Evolutionary conservation across 2,797 vertebrate species (phyloP), one percentile per base, ranked within the genome.

Genomic region (Phrynocephalus guinanensis): DNA sequence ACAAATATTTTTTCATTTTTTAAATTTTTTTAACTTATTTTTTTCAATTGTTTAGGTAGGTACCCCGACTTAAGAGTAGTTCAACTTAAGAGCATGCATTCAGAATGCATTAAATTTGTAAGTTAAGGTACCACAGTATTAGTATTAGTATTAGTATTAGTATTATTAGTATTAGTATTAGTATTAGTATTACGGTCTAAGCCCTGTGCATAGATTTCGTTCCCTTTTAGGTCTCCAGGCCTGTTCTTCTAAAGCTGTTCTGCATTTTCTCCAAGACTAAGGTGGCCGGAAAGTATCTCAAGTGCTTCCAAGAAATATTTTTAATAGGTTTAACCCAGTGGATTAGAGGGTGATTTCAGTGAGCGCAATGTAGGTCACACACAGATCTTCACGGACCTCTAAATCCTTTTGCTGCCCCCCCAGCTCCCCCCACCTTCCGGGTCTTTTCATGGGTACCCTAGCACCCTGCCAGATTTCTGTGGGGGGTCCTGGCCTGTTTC

Each of bases 321-420:
- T 79, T n/a, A 82, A 82, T 83, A 83, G 82, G 68, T 24, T 83
- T 83, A 56, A 56, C 22, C 6, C 48, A 83, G 26, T 24, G 20
- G 68, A 72, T 48, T 72, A 83, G 28, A 72, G 50, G 48, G 16
- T 71, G 82, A 72, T 15, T 5, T 33, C 48, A 56, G 7, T 3
- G 6, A n/a, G 3, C 28, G 10, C 48, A 22, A 20, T 44, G 2
- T 30, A n/a, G 50, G 18, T 7, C 26, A 18, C 80, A 2, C 5
- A 28, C 2, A 48, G 26, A 50, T 50, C 68, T 82, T n/a, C 7
- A 9, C 7, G 44, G 1, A 8, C 38, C 6, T n/a, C 26, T 18
- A 28, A 82, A 33, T 15, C 63, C 10, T 68, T 82, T 82, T 4
- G 13, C 52, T 13, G 38, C 38, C 38, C 38, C 38, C 38, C 38